Base-by-base conservation (phyloP, 2,797 vertebrate species). In the Lithobates pipiens region DNA sequence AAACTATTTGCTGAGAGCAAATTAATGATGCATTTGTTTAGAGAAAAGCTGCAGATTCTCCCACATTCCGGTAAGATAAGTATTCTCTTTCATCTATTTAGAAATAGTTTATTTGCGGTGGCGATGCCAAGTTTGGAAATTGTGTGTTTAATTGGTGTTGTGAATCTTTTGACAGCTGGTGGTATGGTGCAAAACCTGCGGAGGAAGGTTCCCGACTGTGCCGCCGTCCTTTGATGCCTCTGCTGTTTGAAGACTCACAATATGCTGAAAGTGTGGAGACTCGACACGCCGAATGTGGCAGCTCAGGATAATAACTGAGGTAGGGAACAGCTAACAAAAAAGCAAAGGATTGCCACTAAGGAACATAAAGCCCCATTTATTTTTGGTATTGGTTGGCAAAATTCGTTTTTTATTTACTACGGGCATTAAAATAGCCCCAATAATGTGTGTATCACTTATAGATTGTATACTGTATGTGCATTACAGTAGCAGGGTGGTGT, bases 1-100 rank as follows among this genome's bases (percentile, higher is more conserved):
- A 89, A 89, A 88, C 73, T 85, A 69, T 90, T 90, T 89, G 50
- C 83, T 76, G 18, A 6, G 54, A 88, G 86, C 4, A 86, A 89
- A 90, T 88, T 90, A 90, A 90, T 87, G 83, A 90, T 74, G 23
- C 65, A 8, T 84, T 77, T 8, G 7, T 77, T 54, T 27, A 70
- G 82, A 77, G 86, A 71, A 89, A 75, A 27, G 23, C 50, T 72
- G 72, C 46, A 61, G 5, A 32, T 3, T 0, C n/a, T 75, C 42
- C 83, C 42, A 85, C 23, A 25, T 69, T 77, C 32, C 27, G 87
- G 1, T 70, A 74, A 0, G 0, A 65, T 42, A 77, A 86, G 61
- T 85, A 63, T 84, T 90, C 63, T 29, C 27, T 76, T 54, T 76
- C 88, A 67, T 32, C 70, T 50, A 84, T 91, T 89, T 91, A 54